phyloP scores from a whole-genome alignment of 2,797 vertebrate genomes.

The Thunnus albacares region DNA sequence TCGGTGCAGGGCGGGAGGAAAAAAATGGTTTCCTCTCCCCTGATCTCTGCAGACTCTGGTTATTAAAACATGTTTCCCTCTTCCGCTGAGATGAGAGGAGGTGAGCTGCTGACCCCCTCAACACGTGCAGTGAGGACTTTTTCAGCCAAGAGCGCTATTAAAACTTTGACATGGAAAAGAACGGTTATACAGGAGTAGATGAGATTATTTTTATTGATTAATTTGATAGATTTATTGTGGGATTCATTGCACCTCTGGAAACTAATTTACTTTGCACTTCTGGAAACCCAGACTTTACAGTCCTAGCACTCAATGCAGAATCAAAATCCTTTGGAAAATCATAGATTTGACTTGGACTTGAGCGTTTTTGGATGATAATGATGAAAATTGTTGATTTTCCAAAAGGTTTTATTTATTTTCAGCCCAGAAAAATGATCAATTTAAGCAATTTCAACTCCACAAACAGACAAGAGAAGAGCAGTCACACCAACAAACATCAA shows the following conservation, averaged over 20 bases:
- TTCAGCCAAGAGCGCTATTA: slow-evolving; percentile 14
- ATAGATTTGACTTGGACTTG: neutral
- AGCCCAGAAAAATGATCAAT: neutral
- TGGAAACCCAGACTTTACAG: neutral
- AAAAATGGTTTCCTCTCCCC: slow-evolving; percentile 74
- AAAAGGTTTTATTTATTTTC: neutral
- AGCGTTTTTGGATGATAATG: neutral
- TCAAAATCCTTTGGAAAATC: neutral
- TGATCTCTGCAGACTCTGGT: slow-evolving; percentile 76
- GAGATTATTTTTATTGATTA: neutral
- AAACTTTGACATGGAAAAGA: slow-evolving; percentile 11
- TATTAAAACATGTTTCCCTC: slow-evolving; percentile 81
- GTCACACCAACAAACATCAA: slow-evolving; percentile 19
- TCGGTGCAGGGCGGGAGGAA: slow-evolving; percentile 38
- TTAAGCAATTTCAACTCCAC: neutral
- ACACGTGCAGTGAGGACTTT: slow-evolving; percentile 37
- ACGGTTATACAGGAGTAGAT: neutral
- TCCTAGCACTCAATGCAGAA: neutral
- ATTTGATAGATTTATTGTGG: slow-evolving; percentile 18
- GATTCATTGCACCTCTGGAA: neutral
- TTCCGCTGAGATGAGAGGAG: slow-evolving; percentile 75
- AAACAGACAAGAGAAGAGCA: neutral
- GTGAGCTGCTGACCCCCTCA: slow-evolving; percentile 52
- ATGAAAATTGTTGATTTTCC: too few species aligned
- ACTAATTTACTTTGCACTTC: neutral